Conservation (phyloP, 2,113 vertebrate species). For the Pterophyllum scalare region DNA sequence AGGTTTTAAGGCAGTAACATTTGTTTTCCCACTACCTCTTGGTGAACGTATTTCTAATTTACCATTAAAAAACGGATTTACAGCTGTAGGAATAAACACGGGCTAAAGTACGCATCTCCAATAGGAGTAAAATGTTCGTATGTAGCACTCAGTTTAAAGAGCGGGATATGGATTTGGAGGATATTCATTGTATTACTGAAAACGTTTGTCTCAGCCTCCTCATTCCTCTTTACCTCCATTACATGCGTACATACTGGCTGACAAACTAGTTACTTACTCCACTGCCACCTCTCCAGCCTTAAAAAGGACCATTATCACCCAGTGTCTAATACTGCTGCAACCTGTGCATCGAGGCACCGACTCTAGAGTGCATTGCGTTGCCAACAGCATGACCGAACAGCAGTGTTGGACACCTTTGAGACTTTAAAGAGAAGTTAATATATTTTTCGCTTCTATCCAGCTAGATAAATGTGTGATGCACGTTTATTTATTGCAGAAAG, state of each 20-base stretch:
- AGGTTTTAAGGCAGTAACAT: constrained; percentile 60
- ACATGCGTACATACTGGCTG: background rate
- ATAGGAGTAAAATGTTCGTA: background rate
- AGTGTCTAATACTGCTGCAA: background rate
- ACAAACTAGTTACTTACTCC: constrained; percentile 20
- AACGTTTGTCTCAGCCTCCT: constrained; percentile 42
- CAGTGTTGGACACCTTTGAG: background rate
- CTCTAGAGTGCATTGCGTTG: background rate
- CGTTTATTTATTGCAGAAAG: too few relatives aligned
- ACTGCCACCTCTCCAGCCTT: constrained; percentile 17
- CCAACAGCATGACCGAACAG: background rate
- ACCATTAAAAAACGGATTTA: constrained; percentile 22
- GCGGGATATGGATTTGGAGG: constrained; percentile 28
- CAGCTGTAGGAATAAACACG: constrained; percentile 41
- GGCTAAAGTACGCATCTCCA: constrained; percentile 31
- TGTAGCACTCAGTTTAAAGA: constrained; percentile 21
- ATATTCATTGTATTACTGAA: constrained; percentile 37
- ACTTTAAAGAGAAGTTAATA: too few relatives aligned
- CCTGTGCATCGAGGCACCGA: background rate
- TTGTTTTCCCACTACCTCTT: constrained; percentile 66
- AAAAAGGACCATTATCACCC: background rate
- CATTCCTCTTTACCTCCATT: constrained; percentile 20
- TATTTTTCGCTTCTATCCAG: too few relatives aligned
- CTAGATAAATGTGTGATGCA: too few relatives aligned
- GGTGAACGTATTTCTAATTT: constrained; percentile 48